Evolutionary conservation across 1,140 invertebrate genomes (phyloP).

Genomic region (Drosophila repletoides): DNA sequence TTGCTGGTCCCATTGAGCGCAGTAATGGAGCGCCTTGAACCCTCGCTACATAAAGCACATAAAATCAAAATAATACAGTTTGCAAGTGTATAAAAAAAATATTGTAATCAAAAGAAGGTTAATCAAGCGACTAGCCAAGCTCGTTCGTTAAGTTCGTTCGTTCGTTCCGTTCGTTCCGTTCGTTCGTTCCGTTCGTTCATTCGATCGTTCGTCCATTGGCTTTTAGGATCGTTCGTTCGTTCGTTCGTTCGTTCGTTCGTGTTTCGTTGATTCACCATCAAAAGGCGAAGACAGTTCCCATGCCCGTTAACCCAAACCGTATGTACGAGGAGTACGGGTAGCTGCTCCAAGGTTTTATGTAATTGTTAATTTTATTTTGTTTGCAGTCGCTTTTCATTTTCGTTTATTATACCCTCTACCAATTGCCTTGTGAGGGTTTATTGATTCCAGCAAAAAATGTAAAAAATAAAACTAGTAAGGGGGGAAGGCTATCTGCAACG

Average conservation of each 20-base stretch:
- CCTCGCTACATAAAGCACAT: constrained; percentile 13
- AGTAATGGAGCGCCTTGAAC: constrained; percentile 61
- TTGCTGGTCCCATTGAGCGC: constrained; percentile 37
- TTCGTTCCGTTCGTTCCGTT: background rate
- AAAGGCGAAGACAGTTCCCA: constrained; percentile 59
- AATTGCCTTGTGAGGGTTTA: background rate
- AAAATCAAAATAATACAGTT: constrained; percentile 13
- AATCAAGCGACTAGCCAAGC: constrained; percentile 64
- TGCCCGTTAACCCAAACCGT: constrained; percentile 34
- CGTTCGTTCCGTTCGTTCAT: constrained; percentile 10
- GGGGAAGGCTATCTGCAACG: too few species aligned
- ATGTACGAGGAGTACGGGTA: background rate
- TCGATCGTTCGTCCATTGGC: constrained; percentile 1
- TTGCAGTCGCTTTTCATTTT: constrained; percentile 45
- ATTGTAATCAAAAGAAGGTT: constrained; percentile 71
- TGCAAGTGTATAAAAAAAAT: constrained; percentile 35
- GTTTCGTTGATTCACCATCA: constrained; percentile 27
- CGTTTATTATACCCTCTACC: constrained; percentile 29
- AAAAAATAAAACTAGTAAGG: too few species aligned
- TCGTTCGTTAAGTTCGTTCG: constrained; percentile 15
- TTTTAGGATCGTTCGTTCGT: constrained; percentile 36
- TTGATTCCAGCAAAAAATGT: too few species aligned
- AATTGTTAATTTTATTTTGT: constrained; percentile 53
- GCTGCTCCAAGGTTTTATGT: constrained; percentile 65
- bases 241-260: constrained; percentile 5